Percentiles rank a stretch among this genome's conserved stretches.
These are phyloP conservation scores for Diabrotica undecimpunctata DNA, from an alignment of 1,140 invertebrate species.

Conservation along the genomic window DNA sequence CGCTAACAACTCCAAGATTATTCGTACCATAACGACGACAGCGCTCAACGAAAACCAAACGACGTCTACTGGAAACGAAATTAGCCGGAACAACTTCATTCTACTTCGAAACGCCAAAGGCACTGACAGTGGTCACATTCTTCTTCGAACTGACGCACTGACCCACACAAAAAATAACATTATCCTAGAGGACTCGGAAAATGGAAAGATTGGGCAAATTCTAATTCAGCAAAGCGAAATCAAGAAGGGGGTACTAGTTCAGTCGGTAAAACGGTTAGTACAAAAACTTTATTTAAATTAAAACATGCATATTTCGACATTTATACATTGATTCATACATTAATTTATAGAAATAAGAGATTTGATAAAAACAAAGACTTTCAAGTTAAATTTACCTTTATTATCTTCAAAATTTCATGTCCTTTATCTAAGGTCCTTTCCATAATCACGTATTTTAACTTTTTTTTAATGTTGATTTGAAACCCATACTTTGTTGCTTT, in stretches of 20 bases:
- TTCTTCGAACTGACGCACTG: slow-evolving; percentile 38
- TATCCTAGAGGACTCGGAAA: slow-evolving; percentile 30
- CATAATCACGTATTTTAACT: too few relatives aligned
- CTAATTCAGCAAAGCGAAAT: slow-evolving; percentile 43
- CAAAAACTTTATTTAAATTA: too few relatives aligned
- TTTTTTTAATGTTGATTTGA: too few relatives aligned
- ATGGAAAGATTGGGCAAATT: slow-evolving; percentile 37
- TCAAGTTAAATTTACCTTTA: too few relatives aligned
- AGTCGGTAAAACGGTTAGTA: slow-evolving; percentile 41
- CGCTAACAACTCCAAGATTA: slow-evolving; percentile 35
- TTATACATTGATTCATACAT: too few relatives aligned
- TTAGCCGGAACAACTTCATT: slow-evolving; percentile 44
- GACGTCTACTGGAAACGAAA: slow-evolving; percentile 27
- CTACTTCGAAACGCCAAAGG: slow-evolving; percentile 40
- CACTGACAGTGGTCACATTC: slow-evolving; percentile 40
- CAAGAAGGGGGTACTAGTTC: slow-evolving; percentile 41
- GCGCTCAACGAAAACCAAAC: slow-evolving; percentile 19
- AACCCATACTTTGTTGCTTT: too few relatives aligned
- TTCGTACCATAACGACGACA: slow-evolving; percentile 30
- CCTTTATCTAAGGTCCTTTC: too few relatives aligned
- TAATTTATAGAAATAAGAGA: too few relatives aligned
- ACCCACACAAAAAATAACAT: slow-evolving; percentile 29
- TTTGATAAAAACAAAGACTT: too few relatives aligned
- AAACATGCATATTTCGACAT: too few relatives aligned
- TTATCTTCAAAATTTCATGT: too few relatives aligned